These are phyloP conservation scores for Orthosia gothica DNA, from an alignment of 2,888 invertebrate species.

Conservation along the genomic window DNA sequence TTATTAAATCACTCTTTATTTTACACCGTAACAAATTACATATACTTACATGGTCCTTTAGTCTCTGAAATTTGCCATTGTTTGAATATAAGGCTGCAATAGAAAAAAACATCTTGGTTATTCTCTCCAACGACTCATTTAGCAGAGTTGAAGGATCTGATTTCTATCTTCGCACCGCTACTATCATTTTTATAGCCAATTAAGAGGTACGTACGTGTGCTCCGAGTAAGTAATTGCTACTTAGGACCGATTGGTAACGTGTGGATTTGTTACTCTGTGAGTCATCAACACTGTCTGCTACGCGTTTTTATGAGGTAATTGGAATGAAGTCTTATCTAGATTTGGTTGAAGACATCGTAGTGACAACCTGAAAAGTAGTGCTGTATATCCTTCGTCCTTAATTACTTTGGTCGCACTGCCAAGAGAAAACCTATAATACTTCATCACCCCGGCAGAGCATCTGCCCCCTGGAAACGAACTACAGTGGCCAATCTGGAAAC, in stretches of 20 bases:
- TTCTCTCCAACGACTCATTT: slow-evolving; percentile 27
- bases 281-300: slow-evolving; percentile 4
- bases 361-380: background rate
- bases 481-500: too few species aligned
- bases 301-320: background rate
- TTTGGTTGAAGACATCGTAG: background rate
- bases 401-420: too few species aligned
- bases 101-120: slow-evolving; percentile 2
- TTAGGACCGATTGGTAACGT: slow-evolving; percentile 8
- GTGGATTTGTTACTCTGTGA: background rate
- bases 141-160: slow-evolving; percentile 19
- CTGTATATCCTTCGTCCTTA: too few species aligned
- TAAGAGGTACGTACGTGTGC: slow-evolving; percentile 40
- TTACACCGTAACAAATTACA: too few species aligned
- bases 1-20: too few species aligned
- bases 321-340: background rate
- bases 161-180: slow-evolving; percentile 35
- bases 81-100: background rate
- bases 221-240: slow-evolving; percentile 17
- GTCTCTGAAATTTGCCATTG: background rate
- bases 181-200: slow-evolving; percentile 52
- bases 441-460: too few species aligned
- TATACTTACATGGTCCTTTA: too few species aligned
- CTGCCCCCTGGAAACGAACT: too few species aligned
- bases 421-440: too few species aligned